phyloP scores from a whole-genome alignment of 2,113 vertebrate species.

The Pseudopipra pipra region DNA sequence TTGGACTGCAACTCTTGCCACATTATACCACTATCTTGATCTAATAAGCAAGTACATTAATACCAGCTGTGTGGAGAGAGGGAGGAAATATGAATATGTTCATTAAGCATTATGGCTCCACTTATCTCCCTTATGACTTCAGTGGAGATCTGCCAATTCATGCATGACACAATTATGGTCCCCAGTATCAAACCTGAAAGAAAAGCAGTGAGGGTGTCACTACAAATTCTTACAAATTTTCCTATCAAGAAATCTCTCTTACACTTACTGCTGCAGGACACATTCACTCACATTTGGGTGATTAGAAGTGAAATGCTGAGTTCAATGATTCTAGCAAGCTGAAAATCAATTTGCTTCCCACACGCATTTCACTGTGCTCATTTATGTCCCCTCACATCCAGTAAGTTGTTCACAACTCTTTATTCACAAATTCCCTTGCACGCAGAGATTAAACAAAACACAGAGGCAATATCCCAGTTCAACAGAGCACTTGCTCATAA shows the following conservation, averaged over 20 bases:
- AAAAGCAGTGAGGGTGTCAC: not conserved
- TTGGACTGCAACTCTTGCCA: not conserved
- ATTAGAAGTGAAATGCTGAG: not conserved
- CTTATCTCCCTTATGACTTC: not conserved
- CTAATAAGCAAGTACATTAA: conserved; percentile 46
- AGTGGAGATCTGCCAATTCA: not conserved
- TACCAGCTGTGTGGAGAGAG: conserved; percentile 20
- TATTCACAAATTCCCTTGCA: not conserved
- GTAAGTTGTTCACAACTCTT: not conserved
- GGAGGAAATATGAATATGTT: conserved; percentile 25
- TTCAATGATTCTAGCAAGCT: not conserved
- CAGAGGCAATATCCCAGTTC: not conserved
- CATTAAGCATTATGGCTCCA: conserved; percentile 9
- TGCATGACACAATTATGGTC: not conserved
- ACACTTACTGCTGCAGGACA: not conserved
- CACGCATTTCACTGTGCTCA: not conserved
- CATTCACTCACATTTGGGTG: not conserved
- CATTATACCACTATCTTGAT: conserved; percentile 7
- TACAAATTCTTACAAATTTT: not conserved
- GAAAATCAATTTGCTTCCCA: conserved; percentile 27
- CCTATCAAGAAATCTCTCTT: not conserved
- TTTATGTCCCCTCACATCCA: not conserved
- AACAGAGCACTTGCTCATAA: not conserved
- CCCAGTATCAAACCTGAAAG: not conserved
- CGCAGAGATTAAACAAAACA: conserved; percentile 3